phyloP scores from a whole-genome alignment of 1,140 invertebrate genomes.

The Pseudomyrmex gracilis region DNA sequence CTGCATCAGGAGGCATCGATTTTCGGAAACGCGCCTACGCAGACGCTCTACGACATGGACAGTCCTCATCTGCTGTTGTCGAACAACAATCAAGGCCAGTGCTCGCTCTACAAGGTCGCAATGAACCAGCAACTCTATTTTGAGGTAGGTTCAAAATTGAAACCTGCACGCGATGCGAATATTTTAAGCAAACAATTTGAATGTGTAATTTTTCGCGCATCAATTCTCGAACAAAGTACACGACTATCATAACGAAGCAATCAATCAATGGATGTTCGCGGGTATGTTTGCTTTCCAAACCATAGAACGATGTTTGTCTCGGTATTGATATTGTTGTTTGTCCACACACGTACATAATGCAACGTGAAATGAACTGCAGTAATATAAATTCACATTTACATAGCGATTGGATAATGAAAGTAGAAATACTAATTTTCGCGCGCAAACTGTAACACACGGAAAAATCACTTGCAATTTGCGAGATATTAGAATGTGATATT shows the following conservation, averaged over 20 bases:
- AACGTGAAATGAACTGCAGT: not conserved
- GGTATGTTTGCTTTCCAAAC: constrained; percentile 2
- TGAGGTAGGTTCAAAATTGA: constrained; percentile 82
- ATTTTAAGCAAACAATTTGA: not conserved
- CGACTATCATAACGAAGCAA: not conserved
- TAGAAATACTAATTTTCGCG: not conserved
- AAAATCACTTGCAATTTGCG: too few relatives aligned
- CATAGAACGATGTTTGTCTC: not conserved
- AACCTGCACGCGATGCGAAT: not conserved
- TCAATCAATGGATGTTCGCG: not conserved
- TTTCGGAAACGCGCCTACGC: constrained; percentile 62
- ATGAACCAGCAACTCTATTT: constrained; percentile 89
- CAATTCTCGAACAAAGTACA: too few relatives aligned
- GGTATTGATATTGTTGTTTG: constrained; percentile 17
- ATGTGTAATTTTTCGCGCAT: too few relatives aligned
- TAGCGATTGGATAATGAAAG: not conserved
- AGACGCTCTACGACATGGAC: constrained; percentile 67
- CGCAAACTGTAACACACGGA: too few relatives aligned
- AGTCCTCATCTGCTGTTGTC: constrained; percentile 59
- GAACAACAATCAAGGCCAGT: constrained; percentile 84
- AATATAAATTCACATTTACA: not conserved
- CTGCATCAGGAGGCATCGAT: constrained; percentile 72
- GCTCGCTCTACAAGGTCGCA: constrained; percentile 89
- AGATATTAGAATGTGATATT: not conserved
- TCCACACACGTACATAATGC: not conserved